Evolutionary conservation across 1,140 invertebrate genomes (phyloP).

Genomic region (Hylyphantes graminicola): DNA sequence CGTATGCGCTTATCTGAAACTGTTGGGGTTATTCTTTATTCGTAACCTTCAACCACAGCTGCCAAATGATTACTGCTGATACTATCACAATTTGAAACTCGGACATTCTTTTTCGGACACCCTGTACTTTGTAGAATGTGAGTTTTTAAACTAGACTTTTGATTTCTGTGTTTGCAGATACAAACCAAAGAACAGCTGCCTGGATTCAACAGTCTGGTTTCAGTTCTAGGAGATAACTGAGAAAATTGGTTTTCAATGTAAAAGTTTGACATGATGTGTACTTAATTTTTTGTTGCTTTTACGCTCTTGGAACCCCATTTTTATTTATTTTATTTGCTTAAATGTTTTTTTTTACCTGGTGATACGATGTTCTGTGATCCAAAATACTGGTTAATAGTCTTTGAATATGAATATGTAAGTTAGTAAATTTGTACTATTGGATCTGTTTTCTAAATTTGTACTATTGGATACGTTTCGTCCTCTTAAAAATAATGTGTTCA

Average conservation of each 20-base stretch:
- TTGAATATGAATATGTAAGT: neutral
- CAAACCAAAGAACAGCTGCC: neutral
- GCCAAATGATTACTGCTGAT: too few relatives aligned
- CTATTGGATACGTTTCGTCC: neutral
- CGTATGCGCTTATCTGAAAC: too few relatives aligned
- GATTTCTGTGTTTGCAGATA: neutral
- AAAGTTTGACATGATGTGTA: constrained; percentile 2
- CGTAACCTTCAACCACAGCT: too few relatives aligned
- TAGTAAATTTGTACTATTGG: neutral
- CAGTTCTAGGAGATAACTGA: neutral
- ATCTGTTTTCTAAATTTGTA: too few relatives aligned
- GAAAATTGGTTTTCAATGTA: neutral
- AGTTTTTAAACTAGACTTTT: neutral
- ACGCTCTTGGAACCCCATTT: neutral
- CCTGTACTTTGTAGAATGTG: too few relatives aligned
- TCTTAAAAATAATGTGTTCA: constrained; percentile 6
- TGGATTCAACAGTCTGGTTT: neutral
- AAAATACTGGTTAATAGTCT: neutral
- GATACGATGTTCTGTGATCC: constrained; percentile 24
- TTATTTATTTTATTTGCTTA: neutral
- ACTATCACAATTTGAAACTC: too few relatives aligned
- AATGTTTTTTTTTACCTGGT: constrained; percentile 7
- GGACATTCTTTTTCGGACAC: too few relatives aligned
- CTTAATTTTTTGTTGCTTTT: constrained; percentile 17
- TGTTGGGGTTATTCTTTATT: too few relatives aligned